Evolutionary conservation across 2,888 invertebrate genomes (phyloP), one percentile per base, ranked within the genome.

Genomic region (Clistopyga incitator): DNA sequence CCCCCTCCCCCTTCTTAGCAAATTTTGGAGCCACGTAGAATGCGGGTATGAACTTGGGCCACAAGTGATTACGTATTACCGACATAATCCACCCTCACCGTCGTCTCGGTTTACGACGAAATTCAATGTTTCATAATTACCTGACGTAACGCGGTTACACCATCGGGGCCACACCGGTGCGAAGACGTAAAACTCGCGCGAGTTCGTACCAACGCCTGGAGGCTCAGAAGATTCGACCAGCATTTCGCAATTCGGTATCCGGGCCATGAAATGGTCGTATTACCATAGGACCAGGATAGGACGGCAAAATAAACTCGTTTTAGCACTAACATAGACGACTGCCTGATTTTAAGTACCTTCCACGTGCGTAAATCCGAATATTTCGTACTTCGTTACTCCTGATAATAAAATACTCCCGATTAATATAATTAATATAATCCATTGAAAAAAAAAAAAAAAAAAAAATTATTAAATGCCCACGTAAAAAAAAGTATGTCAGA

Each of bases 201-300:
- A 23, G 54, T 54, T 54, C 23, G 20, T 54, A 54, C 54, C n/a
- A 8, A 50, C 50, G 50, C 11, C 54, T 54, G 54, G 23, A 54
- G 54, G 20, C 54, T 54, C 54, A 11, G 54, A 52, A 52, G 52
- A 67, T 56, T 15, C 13, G 29, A 6, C 1, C 10, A 29, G 50
- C 34, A 59, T 47, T 3, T 54, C 54, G 54, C 20, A 64, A 65
- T 76, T 29, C 38, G n/a, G 65, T 20, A 77, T 25, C 20, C 54
- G 20, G 38, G 54, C 15, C 29, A 29, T 15, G 59, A 50, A 8
- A 45, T 18, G 56, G 52, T 52, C 11, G 23, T 23, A 23, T 52
- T 52, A 52, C 52, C 52, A 20, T 20, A 18, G 50, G 50, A 8
- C 50, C 50, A n/a, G n/a, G 18, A n/a, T 8, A 18, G 8, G 18